These are phyloP conservation scores for Strix uralensis DNA, from an alignment of 2,113 vertebrate genomes.

Conservation along the genomic window DNA sequence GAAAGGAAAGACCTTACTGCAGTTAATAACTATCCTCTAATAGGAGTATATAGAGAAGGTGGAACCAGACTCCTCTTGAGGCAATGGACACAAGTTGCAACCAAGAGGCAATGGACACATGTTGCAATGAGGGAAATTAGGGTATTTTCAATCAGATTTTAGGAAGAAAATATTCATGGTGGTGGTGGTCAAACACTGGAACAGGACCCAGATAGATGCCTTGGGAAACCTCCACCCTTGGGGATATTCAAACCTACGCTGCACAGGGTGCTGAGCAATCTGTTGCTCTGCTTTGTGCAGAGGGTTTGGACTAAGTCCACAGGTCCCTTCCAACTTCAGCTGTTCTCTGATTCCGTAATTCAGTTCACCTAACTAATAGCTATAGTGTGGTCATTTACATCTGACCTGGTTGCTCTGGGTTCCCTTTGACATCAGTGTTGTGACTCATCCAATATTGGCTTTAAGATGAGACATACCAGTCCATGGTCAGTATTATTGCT, in stretches of 20 bases:
- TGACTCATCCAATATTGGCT: not conserved
- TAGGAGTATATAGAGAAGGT: not conserved
- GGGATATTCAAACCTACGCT: not conserved
- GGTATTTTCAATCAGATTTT: not conserved
- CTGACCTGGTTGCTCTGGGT: not conserved
- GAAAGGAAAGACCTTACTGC: not conserved
- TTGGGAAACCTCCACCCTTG: not conserved
- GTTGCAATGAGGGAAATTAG: accelerated
- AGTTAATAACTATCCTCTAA: not conserved
- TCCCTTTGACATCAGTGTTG: not conserved
- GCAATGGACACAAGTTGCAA: too few relatives aligned
- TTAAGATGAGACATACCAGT: not conserved
- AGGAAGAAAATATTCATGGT: not conserved
- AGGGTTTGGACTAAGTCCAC: not conserved
- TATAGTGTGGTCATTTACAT: not conserved
- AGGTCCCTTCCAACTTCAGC: not conserved
- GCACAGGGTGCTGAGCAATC: not conserved
- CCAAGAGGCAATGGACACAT: not conserved
- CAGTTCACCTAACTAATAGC: not conserved
- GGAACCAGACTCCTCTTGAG: not conserved
- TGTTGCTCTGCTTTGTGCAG: not conserved
- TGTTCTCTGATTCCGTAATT: not conserved
- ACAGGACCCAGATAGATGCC: not conserved
- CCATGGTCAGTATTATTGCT: not conserved
- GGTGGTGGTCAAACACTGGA: not conserved